Evolutionary conservation across 2,797 vertebrate genomes (phyloP).

Genomic region (Pseudopleuronectes americanus): DNA sequence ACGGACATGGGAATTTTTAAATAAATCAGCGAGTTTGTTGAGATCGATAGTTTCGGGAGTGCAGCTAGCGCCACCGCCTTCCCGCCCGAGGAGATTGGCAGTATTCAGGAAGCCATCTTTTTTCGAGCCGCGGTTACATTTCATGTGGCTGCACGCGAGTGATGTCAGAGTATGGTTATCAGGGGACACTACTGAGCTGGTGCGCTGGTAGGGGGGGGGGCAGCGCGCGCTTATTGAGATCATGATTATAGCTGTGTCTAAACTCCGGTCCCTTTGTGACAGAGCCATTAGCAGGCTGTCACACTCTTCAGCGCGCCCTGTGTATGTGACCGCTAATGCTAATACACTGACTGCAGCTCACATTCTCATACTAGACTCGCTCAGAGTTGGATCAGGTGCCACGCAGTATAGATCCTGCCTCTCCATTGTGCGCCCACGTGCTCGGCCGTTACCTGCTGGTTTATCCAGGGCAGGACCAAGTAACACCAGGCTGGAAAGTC

Average conservation of each 20-base stretch:
- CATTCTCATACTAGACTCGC: constrained; percentile 60
- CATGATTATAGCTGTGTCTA: constrained; percentile 81
- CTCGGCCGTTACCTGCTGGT: constrained; percentile 35
- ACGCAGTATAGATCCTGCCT: constrained; percentile 4
- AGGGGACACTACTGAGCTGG: constrained; percentile 68
- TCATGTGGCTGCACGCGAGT: constrained; percentile 55
- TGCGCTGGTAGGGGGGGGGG: constrained; percentile 58
- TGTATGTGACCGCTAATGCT: constrained; percentile 74
- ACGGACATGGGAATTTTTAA: constrained; percentile 72
- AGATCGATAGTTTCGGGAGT: constrained; percentile 26
- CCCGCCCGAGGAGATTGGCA: too few relatives aligned
- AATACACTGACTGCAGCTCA: constrained; percentile 70
- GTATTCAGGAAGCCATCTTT: constrained; percentile 61
- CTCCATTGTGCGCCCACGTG: constrained; percentile 12
- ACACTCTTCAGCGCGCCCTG: constrained; percentile 70
- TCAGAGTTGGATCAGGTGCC: constrained; percentile 27
- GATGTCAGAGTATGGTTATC: constrained; percentile 70
- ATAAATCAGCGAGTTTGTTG: constrained; percentile 72
- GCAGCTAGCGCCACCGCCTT: constrained; percentile 15
- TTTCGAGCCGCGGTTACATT: constrained; percentile 58
- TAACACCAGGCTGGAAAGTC: constrained; percentile 69
- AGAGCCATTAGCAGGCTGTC: constrained; percentile 80
- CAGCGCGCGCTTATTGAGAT: constrained; percentile 76
- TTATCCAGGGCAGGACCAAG: constrained; percentile 44
- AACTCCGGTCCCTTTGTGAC: constrained; percentile 79